phyloP scores from a whole-genome alignment of 2,113 vertebrate species.

The Martes martes region DNA sequence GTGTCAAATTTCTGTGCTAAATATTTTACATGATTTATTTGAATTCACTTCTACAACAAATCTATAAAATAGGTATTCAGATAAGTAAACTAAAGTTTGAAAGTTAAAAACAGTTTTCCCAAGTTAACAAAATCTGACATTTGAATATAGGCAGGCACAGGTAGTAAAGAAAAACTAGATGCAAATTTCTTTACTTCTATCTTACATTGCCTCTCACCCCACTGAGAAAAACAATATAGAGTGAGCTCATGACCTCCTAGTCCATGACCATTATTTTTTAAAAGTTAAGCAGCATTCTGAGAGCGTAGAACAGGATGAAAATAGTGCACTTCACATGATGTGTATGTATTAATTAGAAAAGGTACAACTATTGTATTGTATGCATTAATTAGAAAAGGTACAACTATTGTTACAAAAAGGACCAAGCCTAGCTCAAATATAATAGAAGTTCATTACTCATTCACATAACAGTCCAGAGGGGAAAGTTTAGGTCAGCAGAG shows the following conservation, averaged over 20 bases:
- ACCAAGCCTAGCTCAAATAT: background rate
- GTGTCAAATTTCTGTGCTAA: background rate
- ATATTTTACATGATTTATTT: background rate
- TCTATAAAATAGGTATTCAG: background rate
- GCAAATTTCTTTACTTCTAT: background rate
- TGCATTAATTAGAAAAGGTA: background rate
- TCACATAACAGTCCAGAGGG: background rate
- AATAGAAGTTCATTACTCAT: background rate
- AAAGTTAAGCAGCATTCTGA: background rate
- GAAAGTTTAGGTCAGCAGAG: background rate
- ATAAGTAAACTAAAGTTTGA: background rate
- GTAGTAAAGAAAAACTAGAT: background rate
- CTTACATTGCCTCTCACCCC: background rate
- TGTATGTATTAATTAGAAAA: background rate
- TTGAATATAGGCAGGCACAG: background rate
- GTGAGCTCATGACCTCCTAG: background rate
- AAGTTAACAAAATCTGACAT: background rate
- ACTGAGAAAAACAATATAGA: background rate
- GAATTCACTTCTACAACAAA: slow-evolving; percentile 6
- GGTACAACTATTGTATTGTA: background rate
- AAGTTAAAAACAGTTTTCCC: background rate
- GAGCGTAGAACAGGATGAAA: background rate
- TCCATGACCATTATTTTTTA: background rate
- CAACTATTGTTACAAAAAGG: background rate
- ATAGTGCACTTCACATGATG: background rate